Conservation (phyloP, 1,140 invertebrate genomes). For the Pogonomyrmex barbatus region DNA sequence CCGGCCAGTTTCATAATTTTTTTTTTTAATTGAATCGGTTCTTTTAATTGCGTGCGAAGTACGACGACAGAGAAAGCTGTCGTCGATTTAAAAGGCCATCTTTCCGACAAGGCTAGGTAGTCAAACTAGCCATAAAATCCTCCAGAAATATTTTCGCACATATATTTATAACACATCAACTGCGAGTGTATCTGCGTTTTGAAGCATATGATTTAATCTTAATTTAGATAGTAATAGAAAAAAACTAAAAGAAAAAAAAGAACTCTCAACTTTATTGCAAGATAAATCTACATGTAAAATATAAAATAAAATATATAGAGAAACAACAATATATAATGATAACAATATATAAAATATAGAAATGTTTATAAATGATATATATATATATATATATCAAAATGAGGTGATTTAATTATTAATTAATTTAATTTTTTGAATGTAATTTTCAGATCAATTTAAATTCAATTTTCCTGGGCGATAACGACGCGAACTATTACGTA, state of each 20-base stretch:
- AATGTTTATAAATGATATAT: background rate
- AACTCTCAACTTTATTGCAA: background rate
- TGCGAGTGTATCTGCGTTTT: background rate
- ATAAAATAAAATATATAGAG: background rate
- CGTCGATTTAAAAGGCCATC: constrained; percentile 24
- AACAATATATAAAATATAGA: background rate
- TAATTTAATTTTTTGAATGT: background rate
- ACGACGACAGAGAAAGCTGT: constrained; percentile 73
- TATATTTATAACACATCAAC: background rate
- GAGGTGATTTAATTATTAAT: constrained; percentile 14
- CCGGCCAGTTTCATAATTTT: constrained; percentile 72
- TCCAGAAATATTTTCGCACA: constrained; percentile 31
- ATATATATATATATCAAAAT: background rate
- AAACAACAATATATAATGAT: background rate
- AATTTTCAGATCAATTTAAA: background rate
- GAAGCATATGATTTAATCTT: background rate
- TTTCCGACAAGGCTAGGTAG: background rate
- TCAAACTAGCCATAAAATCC: constrained; percentile 30
- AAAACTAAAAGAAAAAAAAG: background rate
- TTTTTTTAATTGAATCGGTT: constrained; percentile 69
- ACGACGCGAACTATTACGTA: background rate
- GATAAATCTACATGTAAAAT: background rate
- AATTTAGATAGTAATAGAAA: background rate
- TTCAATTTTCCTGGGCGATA: background rate
- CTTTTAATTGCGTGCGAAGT: constrained; percentile 71